Conservation (phyloP, 2,888 invertebrate genomes). For the Cremastinae sp. region DNA sequence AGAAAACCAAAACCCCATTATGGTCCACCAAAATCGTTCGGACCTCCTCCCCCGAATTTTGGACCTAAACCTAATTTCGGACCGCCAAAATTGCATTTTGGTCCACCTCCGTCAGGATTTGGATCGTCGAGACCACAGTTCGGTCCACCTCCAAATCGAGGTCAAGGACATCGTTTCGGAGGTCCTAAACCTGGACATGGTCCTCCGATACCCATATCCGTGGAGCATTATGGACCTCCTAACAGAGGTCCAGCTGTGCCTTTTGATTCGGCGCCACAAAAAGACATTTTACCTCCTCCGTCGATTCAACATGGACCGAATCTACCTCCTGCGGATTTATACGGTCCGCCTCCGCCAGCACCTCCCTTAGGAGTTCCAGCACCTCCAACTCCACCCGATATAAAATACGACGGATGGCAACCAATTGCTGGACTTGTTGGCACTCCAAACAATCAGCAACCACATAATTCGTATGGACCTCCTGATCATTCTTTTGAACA, state of each 20-base stretch:
- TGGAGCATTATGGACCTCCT: constrained; percentile 78
- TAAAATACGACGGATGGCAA: constrained; percentile 92
- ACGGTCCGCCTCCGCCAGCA: constrained; percentile 84
- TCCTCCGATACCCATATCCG: constrained; percentile 72
- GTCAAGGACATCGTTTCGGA: constrained; percentile 76
- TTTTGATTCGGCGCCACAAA: constrained; percentile 69
- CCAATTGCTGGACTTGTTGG: constrained; percentile 88
- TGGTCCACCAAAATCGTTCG: constrained; percentile 79
- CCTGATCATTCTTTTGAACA: constrained; percentile 55
- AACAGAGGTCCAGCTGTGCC: constrained; percentile 56
- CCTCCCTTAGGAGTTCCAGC: constrained; percentile 87
- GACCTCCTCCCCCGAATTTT: constrained; percentile 65
- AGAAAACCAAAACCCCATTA: constrained; percentile 77
- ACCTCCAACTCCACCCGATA: constrained; percentile 88
- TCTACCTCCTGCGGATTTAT: constrained; percentile 77
- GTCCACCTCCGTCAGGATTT: constrained; percentile 64
- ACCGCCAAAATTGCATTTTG: constrained; percentile 70
- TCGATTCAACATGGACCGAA: constrained; percentile 77
- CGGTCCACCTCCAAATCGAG: constrained; percentile 72
- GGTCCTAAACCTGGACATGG: constrained; percentile 68
- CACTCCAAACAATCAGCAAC: constrained; percentile 70
- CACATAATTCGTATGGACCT: constrained; percentile 59
- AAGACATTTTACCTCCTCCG: constrained; percentile 71
- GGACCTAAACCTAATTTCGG: constrained; percentile 66
- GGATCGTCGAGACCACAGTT: constrained; percentile 72